Percentiles rank a stretch among this genome's conserved stretches.
Conservation (phyloP, 2,888 invertebrate genomes). For the Matsumyia berberina region DNA sequence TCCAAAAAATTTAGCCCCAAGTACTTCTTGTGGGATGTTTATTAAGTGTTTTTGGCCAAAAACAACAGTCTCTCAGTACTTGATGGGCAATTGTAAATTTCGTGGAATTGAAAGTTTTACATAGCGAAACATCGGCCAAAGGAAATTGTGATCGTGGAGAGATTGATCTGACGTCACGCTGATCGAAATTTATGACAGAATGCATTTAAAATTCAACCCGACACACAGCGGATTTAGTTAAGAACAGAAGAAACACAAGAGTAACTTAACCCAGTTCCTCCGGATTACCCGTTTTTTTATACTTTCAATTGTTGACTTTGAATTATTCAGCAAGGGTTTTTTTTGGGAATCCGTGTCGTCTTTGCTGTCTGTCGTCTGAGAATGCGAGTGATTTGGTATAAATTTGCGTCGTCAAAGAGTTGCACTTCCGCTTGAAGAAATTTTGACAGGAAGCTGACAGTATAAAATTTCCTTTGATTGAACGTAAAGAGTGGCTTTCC, state of each 20-base stretch:
- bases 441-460: too few species aligned
- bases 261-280: conserved; percentile 57
- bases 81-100: conserved; percentile 38
- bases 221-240: conserved; percentile 9
- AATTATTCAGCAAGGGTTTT: conserved; percentile 51
- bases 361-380: too few species aligned
- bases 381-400: neutral
- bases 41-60: conserved; percentile 46
- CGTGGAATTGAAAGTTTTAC: conserved; percentile 35
- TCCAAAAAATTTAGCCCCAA: conserved; percentile 45
- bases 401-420: neutral
- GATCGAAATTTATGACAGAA: conserved; percentile 47
- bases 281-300: conserved; percentile 41
- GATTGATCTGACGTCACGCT: conserved; percentile 30
- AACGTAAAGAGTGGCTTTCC: too few species aligned
- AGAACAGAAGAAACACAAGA: conserved; percentile 36
- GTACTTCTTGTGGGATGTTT: conserved; percentile 50
- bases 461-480: too few species aligned
- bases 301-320: conserved; percentile 64
- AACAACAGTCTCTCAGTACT: conserved; percentile 6
- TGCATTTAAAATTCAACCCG: conserved; percentile 53
- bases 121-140: neutral
- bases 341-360: neutral
- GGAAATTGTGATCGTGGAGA: neutral
- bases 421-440: too few species aligned